phyloP scores from a whole-genome alignment of 2,888 invertebrate species.

The Lasius platythorax region DNA sequence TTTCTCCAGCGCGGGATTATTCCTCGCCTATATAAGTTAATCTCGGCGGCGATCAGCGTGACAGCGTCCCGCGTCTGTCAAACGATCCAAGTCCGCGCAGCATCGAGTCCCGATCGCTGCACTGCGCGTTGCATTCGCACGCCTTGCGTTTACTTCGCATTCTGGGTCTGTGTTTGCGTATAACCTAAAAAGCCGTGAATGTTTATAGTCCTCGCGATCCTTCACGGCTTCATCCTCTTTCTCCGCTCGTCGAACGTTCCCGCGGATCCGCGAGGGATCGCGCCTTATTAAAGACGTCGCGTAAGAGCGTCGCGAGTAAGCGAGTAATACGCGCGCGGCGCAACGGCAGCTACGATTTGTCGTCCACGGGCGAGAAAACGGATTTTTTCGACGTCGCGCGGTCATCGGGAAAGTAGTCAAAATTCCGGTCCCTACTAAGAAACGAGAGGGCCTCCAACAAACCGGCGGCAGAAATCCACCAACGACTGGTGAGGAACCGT shows the following conservation, averaged over 20 bases:
- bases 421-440: slow-evolving; percentile 95
- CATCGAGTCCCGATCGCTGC: slow-evolving; percentile 60
- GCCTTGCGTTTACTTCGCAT: neutral
- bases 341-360: neutral
- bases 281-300: neutral
- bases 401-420: slow-evolving; percentile 87
- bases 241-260: slow-evolving; percentile 45
- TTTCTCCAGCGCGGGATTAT: neutral
- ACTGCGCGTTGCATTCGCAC: slow-evolving; percentile 56
- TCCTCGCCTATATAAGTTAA: neutral
- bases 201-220: slow-evolving; percentile 66
- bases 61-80: neutral
- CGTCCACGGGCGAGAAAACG: slow-evolving; percentile 44
- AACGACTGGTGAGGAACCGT: slow-evolving; percentile 81
- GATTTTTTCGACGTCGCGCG: slow-evolving; percentile 68
- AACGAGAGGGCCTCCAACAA: slow-evolving; percentile 92
- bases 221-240: slow-evolving; percentile 39
- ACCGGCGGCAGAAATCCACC: slow-evolving; percentile 87
- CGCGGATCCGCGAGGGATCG: slow-evolving; percentile 5
- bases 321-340: neutral
- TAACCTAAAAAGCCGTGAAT: slow-evolving; percentile 76
- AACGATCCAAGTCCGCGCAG: neutral
- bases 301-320: neutral
- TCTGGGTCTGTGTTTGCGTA: slow-evolving; percentile 48
- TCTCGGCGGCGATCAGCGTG: neutral